Conservation (phyloP, 2,888 invertebrate genomes). For the Andrena bucephala region DNA sequence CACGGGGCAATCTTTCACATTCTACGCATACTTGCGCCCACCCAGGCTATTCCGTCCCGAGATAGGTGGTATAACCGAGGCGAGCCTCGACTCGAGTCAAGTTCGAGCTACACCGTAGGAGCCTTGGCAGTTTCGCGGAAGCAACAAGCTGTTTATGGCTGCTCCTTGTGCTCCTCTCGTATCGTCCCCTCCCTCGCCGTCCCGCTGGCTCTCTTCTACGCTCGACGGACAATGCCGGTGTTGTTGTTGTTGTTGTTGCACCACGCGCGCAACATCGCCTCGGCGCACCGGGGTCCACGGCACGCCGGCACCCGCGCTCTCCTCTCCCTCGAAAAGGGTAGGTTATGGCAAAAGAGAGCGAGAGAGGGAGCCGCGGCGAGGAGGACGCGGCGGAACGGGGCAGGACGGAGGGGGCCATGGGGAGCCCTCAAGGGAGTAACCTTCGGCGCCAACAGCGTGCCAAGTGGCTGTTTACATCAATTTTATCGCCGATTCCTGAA, state of each 20-base stretch:
- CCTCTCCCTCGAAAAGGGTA: constrained; percentile 67
- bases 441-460: constrained; percentile 77
- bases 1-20: constrained; percentile 80
- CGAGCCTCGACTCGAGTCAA: constrained; percentile 35
- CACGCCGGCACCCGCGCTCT: constrained; percentile 50
- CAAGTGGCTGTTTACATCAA: constrained; percentile 83
- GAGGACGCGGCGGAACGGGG: constrained; percentile 38
- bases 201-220: constrained; percentile 37
- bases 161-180: constrained; percentile 70
- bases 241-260: constrained; percentile 60
- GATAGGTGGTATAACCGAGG: constrained; percentile 72
- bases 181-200: constrained; percentile 12
- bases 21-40: constrained; percentile 80
- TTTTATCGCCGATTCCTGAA: constrained; percentile 83
- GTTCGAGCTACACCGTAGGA: constrained; percentile 62
- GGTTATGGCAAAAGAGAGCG: constrained; percentile 67
- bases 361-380: constrained; percentile 27
- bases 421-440: constrained; percentile 75
- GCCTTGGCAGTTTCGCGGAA: constrained; percentile 79
- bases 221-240: constrained; percentile 43
- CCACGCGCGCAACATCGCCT: constrained; percentile 47
- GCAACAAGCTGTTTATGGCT: constrained; percentile 85
- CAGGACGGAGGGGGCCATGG: constrained; percentile 29
- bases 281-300: constrained; percentile 57
- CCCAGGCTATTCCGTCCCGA: constrained; percentile 67